Evolutionary conservation across 1,140 invertebrate genomes (phyloP), one percentile per base, ranked within the genome.

Genomic region (Trichonephila clavata): DNA sequence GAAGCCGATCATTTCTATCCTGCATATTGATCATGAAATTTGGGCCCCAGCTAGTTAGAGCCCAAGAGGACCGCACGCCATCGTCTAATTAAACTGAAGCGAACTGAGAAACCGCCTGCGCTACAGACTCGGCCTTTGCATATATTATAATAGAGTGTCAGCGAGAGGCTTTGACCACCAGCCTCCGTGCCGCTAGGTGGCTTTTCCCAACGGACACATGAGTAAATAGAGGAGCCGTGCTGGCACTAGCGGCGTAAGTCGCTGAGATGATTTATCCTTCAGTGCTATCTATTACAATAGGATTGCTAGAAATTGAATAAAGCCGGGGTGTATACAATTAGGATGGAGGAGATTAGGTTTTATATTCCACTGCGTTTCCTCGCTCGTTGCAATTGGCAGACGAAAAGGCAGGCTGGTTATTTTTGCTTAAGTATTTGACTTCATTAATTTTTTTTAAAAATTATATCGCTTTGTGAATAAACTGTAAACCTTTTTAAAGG

Each of bases 141-240:
- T 92, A 92, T 86, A 92, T 92, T 92, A 92, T 92, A 92, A 92
- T 92, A 61, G 91, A 92, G 91, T 92, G 83, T 86, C 91, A 92
- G 91, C 61, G 81, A 86, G 90, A 92, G 91, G 91, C 91, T 92
- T 92, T 92, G 91, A 92, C 91, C 90, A 80, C 90, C 90, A 83
- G n/a, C 89, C 71, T 50, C 21, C 24, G 21, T 39, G 86, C 60
- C 32, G 57, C 77, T 71, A 27, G 39, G 83, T 92, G 91, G 91
- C 91, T 86, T 86, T 68, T 86, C 91, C 84, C 91, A 50, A 39
- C 83, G 91, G 91, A 92, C 91, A 92, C 77, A 63, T 43, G 39
- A 21, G 91, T 86, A 92, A 92, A 92, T 80, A 92, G 83, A 27
- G n/a, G 8, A 39, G 10, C 21, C 63, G 13, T 77, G 8, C 0